Base-by-base conservation (phyloP, 2,888 invertebrate genomes). In the Cephonodes hylas region DNA sequence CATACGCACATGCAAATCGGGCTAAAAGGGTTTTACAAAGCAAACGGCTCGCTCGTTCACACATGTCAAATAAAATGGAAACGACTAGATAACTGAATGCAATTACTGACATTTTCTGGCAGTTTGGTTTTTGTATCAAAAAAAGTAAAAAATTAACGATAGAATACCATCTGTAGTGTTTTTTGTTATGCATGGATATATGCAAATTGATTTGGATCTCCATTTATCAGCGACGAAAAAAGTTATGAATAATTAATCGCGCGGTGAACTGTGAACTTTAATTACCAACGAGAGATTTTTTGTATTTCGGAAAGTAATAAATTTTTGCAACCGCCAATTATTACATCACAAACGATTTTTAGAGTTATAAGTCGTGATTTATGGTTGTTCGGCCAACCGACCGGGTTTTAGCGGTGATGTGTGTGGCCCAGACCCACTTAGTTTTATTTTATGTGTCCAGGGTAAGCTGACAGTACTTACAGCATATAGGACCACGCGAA, bases 281-380 rank as follows among this genome's bases (percentile, higher is more conserved):
- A 53, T 27, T 27, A 7, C 18, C 27, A 18, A 15, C 27, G 27
- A 20, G 38, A n/a, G 0, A n/a, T 44, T 44, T 44, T 44, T 8
- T 15, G 10, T 53, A 27, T 53, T 53, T 48, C 23, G 44, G 8
- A 10, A 15, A 1, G 27, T 53, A 53, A 53, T 53, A 53, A 53
- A 53, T 31, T 53, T 46, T 53, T 27, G 15, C 48, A 53, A 53
- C 27, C 18, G 48, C 48, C 27, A 53, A 53, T 53, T 53, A 38
- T 27, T 8, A 53, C 15, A 13, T 48, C 13, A 34, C 7, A n/a
- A 48, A 18, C 48, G 48, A 27, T 23, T 27, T 25, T 25, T 10
- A 2, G 27, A 13, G 38, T 38, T n/a, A 53, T 53, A 53, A 27
- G 3, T 27, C 1, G 48, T 53, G 48, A 53, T 53, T 53, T 53